A percentile compares a stretch with the other conserved stretches of the same genome.
Conservation (phyloP, 2,797 vertebrate genomes). For the Sebastes diploproa region DNA sequence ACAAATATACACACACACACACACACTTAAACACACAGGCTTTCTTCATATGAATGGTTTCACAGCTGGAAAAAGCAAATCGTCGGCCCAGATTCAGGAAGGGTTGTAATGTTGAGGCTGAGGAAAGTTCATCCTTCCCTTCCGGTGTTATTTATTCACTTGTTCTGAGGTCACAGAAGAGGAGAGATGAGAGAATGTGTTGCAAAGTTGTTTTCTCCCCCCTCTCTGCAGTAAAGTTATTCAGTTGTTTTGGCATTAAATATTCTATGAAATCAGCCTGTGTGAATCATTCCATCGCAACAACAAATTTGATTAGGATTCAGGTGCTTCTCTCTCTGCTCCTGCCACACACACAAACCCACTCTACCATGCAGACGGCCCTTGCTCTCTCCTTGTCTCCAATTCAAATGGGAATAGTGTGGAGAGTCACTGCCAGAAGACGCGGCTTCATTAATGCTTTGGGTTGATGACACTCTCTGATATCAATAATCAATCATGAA, state of each 20-base stretch:
- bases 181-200: constrained; percentile 23
- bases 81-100: background rate
- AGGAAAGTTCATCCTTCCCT: constrained; percentile 30
- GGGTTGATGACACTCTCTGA: constrained; percentile 46
- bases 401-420: constrained; percentile 26
- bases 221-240: constrained; percentile 35
- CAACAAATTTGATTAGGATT: constrained; percentile 61
- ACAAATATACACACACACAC: background rate
- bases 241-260: constrained; percentile 48
- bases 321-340: constrained; percentile 28
- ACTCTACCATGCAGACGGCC: background rate
- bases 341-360: constrained; percentile 3
- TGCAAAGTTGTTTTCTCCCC: constrained; percentile 22
- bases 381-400: constrained; percentile 32
- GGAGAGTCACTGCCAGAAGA: background rate
- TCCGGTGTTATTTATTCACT: constrained; percentile 22
- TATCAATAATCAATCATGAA: constrained; percentile 70
- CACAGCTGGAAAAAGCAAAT: constrained; percentile 19
- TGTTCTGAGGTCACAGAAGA: constrained; percentile 31
- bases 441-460: constrained; percentile 47
- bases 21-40: background rate
- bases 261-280: constrained; percentile 57
- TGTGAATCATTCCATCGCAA: constrained; percentile 45
- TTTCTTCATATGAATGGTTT: background rate
- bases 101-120: constrained; percentile 21